phyloP scores from a whole-genome alignment of 1,140 invertebrate species.

The Aethina tumida region DNA sequence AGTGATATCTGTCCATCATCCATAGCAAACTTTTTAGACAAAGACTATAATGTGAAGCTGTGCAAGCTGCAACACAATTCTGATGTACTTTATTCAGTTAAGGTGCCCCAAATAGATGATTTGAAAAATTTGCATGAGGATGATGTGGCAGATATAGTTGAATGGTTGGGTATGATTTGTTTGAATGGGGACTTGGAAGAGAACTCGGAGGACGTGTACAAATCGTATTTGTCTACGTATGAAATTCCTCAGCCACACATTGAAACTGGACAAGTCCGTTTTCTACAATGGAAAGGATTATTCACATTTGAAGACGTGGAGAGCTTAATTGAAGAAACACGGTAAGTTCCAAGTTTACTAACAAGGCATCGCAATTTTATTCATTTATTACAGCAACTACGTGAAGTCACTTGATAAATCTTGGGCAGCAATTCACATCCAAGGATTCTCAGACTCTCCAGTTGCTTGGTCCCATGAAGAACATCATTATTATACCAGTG shows the following conservation, averaged over 20 bases:
- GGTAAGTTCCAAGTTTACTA: conserved; percentile 24
- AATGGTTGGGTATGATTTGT: conserved; percentile 45
- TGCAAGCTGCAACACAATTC: conserved; percentile 35
- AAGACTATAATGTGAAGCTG: conserved; percentile 36
- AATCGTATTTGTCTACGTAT: conserved; percentile 34
- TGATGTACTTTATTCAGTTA: conserved; percentile 32
- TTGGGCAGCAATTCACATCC: conserved; percentile 43
- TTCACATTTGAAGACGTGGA: conserved; percentile 36
- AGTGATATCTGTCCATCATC: conserved; percentile 48
- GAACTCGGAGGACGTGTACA: conserved; percentile 20
- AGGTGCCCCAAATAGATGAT: conserved; percentile 31
- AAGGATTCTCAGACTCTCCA: conserved; percentile 46
- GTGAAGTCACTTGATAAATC: conserved; percentile 17
- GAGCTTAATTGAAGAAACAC: conserved; percentile 34
- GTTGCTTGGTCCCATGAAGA: conserved; percentile 38
- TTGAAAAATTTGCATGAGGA: conserved; percentile 23
- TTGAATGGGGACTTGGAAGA: conserved; percentile 36
- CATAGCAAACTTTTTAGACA: conserved; percentile 42
- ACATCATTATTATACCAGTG: conserved; percentile 41
- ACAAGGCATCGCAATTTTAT: conserved; percentile 1
- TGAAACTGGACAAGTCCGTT: conserved; percentile 30
- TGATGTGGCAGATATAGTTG: conserved; percentile 34
- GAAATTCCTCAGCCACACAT: conserved; percentile 28
- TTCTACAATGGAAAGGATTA: conserved; percentile 42
- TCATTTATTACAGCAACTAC: neutral